Percentiles rank a stretch among this genome's conserved stretches.
These are phyloP conservation scores for Amorpha juglandis DNA, from an alignment of 2,888 invertebrate genomes.

Conservation along the genomic window DNA sequence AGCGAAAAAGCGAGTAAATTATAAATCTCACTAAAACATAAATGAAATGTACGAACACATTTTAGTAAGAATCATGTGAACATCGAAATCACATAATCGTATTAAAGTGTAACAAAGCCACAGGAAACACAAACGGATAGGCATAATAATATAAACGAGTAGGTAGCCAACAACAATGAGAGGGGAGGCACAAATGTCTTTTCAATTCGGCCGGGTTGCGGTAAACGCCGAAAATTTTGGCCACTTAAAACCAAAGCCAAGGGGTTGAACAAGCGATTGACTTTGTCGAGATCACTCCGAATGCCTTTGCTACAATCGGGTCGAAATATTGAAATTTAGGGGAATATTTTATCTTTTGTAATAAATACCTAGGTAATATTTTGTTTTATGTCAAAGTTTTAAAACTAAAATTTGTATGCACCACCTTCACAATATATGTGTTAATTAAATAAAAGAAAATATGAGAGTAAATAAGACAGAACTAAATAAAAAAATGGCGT, in stretches of 20 bases:
- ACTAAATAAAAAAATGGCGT: too few species aligned
- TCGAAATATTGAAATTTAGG: conserved; percentile 9
- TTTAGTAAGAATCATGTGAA: neutral
- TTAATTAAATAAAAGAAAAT: too few species aligned
- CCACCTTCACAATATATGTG: too few species aligned
- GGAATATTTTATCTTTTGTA: neutral
- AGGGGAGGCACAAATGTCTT: conserved; percentile 20
- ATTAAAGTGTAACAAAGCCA: conserved; percentile 10
- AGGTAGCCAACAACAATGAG: conserved; percentile 7
- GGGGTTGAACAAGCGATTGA: conserved; percentile 45
- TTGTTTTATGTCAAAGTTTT: too few species aligned
- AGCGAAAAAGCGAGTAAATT: too few species aligned
- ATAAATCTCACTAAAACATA: too few species aligned
- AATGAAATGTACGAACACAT: neutral
- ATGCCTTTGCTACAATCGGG: conserved; percentile 16
- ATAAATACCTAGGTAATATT: too few species aligned
- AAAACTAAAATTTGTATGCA: too few species aligned
- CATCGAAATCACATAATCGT: conserved; percentile 11
- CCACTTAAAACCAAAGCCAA: conserved; percentile 40
- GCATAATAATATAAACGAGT: conserved; percentile 14
- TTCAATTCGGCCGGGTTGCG: conserved; percentile 25
- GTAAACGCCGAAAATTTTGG: conserved; percentile 43
- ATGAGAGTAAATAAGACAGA: too few species aligned
- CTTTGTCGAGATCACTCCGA: conserved; percentile 39
- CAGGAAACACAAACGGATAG: conserved; percentile 20